Evolutionary conservation across 2,888 invertebrate genomes (phyloP).

Genomic region (Leucoma salicis): DNA sequence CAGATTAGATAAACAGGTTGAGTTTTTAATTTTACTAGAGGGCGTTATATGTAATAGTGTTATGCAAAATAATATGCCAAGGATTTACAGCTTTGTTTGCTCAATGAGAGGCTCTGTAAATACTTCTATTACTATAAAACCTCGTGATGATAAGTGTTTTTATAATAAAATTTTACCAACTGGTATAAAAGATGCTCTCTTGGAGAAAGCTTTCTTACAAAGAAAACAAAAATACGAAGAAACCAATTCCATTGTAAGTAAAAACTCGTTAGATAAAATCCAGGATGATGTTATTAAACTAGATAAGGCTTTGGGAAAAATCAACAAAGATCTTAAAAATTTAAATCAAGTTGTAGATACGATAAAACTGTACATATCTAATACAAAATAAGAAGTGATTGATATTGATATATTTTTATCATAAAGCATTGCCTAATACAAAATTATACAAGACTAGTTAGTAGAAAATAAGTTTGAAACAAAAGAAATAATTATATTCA

Average conservation of each 20-base stretch:
- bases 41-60: constrained; percentile 9
- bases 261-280: constrained; percentile 32
- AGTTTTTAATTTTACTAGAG: constrained; percentile 56
- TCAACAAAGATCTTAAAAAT: constrained; percentile 4
- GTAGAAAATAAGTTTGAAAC: too few relatives aligned
- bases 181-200: constrained; percentile 57
- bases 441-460: too few relatives aligned
- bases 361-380: too few relatives aligned
- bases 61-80: too few relatives aligned
- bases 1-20: constrained; percentile 77
- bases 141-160: constrained; percentile 20
- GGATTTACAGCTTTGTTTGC: too few relatives aligned
- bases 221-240: constrained; percentile 56
- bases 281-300: constrained; percentile 11
- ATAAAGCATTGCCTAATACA: too few relatives aligned
- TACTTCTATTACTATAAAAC: constrained; percentile 10
- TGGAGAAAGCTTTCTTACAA: constrained; percentile 56
- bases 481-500: too few relatives aligned
- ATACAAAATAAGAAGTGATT: too few relatives aligned
- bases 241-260: constrained; percentile 43
- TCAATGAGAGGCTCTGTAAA: constrained; percentile 3
- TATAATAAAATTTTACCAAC: constrained; percentile 49
- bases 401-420: too few relatives aligned
- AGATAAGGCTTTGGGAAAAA: constrained; percentile 5
- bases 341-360: too few relatives aligned